These are phyloP conservation scores for Gobio occitaniae DNA, from an alignment of 2,797 vertebrate genomes.

Conservation along the genomic window DNA sequence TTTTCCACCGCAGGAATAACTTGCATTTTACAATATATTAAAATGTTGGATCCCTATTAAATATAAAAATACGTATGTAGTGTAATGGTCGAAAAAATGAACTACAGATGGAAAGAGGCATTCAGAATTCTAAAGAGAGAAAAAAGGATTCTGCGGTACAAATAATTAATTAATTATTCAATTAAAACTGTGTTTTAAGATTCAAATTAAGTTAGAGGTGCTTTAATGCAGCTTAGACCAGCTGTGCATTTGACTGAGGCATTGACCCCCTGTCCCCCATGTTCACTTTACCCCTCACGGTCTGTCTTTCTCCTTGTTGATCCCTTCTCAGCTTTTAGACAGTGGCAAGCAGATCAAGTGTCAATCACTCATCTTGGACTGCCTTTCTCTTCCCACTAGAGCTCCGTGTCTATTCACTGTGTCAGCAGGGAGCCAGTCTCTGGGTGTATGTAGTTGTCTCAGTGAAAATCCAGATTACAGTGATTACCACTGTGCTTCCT, in stretches of 20 bases:
- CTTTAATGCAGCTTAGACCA: constrained; percentile 18
- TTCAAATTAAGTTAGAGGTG: constrained; percentile 24
- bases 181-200: background rate
- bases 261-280: constrained; percentile 25
- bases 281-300: constrained; percentile 3
- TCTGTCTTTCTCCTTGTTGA: constrained; percentile 10
- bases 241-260: constrained; percentile 24
- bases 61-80: background rate
- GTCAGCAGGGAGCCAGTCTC: constrained; percentile 20
- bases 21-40: background rate
- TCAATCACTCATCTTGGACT: constrained; percentile 37
- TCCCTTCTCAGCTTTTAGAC: constrained; percentile 8
- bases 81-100: background rate
- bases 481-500: constrained; percentile 5
- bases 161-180: background rate
- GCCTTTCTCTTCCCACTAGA: constrained; percentile 13
- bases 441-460: constrained; percentile 21
- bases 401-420: constrained; percentile 22
- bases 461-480: constrained; percentile 31
- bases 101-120: background rate
- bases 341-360: constrained; percentile 19
- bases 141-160: background rate
- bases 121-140: background rate
- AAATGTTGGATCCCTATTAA: background rate
- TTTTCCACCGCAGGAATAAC: background rate